Base-by-base conservation (phyloP, 2,113 vertebrate species). In the Cebus imitator region DNA sequence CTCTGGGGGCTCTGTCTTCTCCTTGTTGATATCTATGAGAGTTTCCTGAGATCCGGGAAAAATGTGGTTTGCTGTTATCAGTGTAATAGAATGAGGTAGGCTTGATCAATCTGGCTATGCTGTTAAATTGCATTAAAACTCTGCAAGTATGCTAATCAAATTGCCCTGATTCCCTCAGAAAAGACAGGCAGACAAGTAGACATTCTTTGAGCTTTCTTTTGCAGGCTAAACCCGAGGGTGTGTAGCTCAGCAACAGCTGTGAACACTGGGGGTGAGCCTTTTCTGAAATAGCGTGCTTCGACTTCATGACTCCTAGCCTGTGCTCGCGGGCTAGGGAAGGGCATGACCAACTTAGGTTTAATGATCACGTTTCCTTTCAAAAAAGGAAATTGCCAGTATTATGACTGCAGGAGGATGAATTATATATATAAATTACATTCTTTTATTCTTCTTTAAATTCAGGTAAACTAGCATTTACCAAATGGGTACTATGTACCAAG, bases 71-170 rank as follows among this genome's bases (percentile, higher is more conserved):
- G 55, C 79, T 86, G 3, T 73, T 30, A 37, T 87, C 14, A 20
- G 9, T 21, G 32, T 76, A 58, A 55, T 73, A 35, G 10, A 89
- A 73, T 8, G 18, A 92, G 23, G 57, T 66, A 17, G 10, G 30
- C 37, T 73, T 87, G 64, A 48, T 83, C 57, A 45, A 27, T 64
- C n/a, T 64, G 64, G 20, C 45, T 90, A 0, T 87, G 37, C 78
- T 86, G 94, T 75, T 81, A 83, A 90, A 91, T 58, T 86, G 66
- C 75, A 90, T 86, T 83, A 55, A 45, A 91, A 90, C n/a, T 87
- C 87, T 95, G 14, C 75, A n/a, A 18, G 73, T 58, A 23, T 40
- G 32, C 79, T 93, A 18, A 79, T 90, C 58, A 21, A 43, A 30
- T 88, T 61, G 14, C 83, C 58, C 82, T 91, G 73, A 81, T 50